Conservation (phyloP, 2,113 vertebrate genomes). For the Cynoglossus semilaevis region DNA sequence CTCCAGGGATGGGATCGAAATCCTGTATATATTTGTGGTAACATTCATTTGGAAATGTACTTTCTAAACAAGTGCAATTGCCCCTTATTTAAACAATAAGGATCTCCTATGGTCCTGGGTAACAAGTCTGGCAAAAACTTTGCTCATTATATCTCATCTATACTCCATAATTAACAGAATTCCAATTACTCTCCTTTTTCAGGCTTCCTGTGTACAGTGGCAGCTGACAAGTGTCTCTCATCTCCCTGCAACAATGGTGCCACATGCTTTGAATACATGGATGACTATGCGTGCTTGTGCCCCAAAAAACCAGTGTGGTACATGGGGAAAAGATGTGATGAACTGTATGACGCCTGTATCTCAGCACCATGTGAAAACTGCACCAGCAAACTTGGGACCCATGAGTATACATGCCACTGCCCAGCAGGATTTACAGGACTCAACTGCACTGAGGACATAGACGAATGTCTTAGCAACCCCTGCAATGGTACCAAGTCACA, state of each 20-base stretch:
- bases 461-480: slow-evolving; percentile 76
- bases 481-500: slow-evolving; percentile 64
- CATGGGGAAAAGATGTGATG: slow-evolving; percentile 75
- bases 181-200: background rate
- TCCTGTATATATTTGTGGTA: too few species aligned
- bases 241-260: slow-evolving; percentile 82
- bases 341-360: slow-evolving; percentile 75
- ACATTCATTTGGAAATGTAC: too few species aligned
- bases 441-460: slow-evolving; percentile 58
- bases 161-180: background rate
- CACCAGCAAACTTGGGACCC: slow-evolving; percentile 49
- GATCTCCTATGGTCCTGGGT: too few species aligned
- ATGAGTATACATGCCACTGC: slow-evolving; percentile 76
- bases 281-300: slow-evolving; percentile 79
- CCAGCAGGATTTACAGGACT: slow-evolving; percentile 60
- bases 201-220: slow-evolving; percentile 73
- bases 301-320: slow-evolving; percentile 67
- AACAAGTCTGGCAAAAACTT: too few species aligned
- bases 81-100: too few species aligned
- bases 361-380: slow-evolving; percentile 67
- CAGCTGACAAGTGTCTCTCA: slow-evolving; percentile 73
- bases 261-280: slow-evolving; percentile 71
- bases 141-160: background rate
- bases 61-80: too few species aligned
- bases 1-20: too few species aligned